phyloP scores from a whole-genome alignment of 1,140 invertebrate genomes.

The Monomorium pharaonis region DNA sequence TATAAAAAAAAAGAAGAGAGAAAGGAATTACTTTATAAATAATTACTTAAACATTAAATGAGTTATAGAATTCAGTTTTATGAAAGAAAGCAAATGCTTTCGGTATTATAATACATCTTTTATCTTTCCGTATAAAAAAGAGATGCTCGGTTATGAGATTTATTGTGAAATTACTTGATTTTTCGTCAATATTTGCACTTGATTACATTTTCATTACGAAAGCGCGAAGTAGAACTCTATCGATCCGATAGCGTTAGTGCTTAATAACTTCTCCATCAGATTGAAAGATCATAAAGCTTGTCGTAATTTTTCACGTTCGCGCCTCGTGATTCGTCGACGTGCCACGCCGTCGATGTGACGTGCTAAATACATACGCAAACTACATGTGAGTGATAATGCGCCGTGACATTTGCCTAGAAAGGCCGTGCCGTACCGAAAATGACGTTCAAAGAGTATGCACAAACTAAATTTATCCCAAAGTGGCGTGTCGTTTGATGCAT shows the following conservation, averaged over 20 bases:
- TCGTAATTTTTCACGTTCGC: neutral
- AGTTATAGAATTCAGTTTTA: neutral
- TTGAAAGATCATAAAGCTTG: neutral
- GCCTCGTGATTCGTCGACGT: neutral
- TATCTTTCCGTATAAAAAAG: neutral
- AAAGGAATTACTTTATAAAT: neutral
- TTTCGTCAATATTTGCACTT: neutral
- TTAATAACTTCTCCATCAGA: neutral
- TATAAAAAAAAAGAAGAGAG: neutral
- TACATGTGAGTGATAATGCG: neutral
- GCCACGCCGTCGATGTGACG: neutral
- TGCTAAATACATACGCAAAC: neutral
- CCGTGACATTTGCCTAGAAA: slow-evolving; percentile 2
- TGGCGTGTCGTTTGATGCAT: neutral
- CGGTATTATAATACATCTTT: too few relatives aligned
- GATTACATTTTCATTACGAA: neutral
- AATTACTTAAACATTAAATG: neutral
- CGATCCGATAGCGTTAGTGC: neutral
- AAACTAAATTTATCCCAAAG: slow-evolving; percentile 24
- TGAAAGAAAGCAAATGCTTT: neutral
- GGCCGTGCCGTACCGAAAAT: neutral
- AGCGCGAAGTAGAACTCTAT: neutral
- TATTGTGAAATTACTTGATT: neutral
- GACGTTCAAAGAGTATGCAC: neutral
- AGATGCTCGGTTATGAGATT: neutral